These are phyloP conservation scores for Dipodomys spectabilis DNA, from an alignment of 2,113 vertebrate genomes.

Conservation along the genomic window DNA sequence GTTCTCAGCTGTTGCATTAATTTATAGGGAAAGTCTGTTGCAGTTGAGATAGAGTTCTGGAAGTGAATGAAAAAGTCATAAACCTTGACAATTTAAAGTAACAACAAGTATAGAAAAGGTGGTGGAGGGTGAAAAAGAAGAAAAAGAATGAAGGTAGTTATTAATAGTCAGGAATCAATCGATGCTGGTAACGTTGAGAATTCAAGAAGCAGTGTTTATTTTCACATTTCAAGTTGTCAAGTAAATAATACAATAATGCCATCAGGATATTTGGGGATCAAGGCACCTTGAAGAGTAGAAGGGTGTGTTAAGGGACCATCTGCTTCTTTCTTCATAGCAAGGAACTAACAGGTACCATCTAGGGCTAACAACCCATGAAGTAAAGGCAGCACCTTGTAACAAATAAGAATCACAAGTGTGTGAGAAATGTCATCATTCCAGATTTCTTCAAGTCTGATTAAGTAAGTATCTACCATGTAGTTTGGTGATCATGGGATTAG, in stretches of 20 bases:
- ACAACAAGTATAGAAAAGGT: neutral
- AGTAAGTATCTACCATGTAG: neutral
- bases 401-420: neutral
- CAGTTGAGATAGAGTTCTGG: neutral
- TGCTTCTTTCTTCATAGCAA: neutral
- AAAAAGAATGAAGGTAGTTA: neutral
- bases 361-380: neutral
- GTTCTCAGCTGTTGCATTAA: neutral
- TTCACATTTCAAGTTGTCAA: conserved; percentile 16
- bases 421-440: neutral
- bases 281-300: neutral
- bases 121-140: neutral
- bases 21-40: neutral
- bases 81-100: neutral
- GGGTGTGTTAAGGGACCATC: neutral
- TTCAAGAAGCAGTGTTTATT: neutral
- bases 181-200: conserved; percentile 36
- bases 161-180: neutral
- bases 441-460: neutral
- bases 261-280: neutral
- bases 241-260: neutral
- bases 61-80: conserved; percentile 1
- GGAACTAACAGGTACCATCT: neutral
- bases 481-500: neutral
- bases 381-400: neutral